Base-by-base conservation (phyloP, 2,113 vertebrate genomes). In the Stercorarius parasiticus region DNA sequence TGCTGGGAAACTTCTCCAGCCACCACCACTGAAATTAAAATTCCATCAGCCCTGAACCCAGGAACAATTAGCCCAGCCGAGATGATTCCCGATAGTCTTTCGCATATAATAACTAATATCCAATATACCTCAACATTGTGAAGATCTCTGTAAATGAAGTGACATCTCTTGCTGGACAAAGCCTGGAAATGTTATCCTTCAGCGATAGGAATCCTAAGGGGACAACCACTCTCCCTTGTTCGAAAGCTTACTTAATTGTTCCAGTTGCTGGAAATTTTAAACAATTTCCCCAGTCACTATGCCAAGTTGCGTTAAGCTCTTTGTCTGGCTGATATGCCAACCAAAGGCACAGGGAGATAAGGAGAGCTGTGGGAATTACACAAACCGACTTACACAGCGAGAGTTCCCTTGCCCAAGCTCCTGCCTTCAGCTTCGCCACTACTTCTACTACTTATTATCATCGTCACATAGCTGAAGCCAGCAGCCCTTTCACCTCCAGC, bases 261-360 rank as follows among this genome's bases (percentile, higher is more conserved):
- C 90, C 93, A 88, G 90, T 96, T 62, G 96, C 97, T 96, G 86
- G 86, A 95, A 96, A 96, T 94, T 93, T 97, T 91, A 71, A 93
- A 81, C 95, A 34, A 42, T 94, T 96, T 91, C 95, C 95, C 95
- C 81, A 67, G 88, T 55, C 58, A 1, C 93, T 49, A 20, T 92
- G 94, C 97, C 97, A 95, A 95, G 96, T 82, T 50, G 88, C 4
- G 62, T 94, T 97, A 95, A 96, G 94, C 96, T 69, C 96, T 97
- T 97, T 96, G 96, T 97, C 96, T 96, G 94, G 47, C 94, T 96
- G 96, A 97, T 96, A 95, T 36, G 86, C 97, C 97, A 96, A 93
- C 80, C 95, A 93, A 94, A 96, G 95, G 96, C 96, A 77, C 86
- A 6, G 93, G 38, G 82, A 97, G 97, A 97, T 97, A 97, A 97